Conservation (phyloP, 2,888 invertebrate genomes). For the Agrilus cyanescens region DNA sequence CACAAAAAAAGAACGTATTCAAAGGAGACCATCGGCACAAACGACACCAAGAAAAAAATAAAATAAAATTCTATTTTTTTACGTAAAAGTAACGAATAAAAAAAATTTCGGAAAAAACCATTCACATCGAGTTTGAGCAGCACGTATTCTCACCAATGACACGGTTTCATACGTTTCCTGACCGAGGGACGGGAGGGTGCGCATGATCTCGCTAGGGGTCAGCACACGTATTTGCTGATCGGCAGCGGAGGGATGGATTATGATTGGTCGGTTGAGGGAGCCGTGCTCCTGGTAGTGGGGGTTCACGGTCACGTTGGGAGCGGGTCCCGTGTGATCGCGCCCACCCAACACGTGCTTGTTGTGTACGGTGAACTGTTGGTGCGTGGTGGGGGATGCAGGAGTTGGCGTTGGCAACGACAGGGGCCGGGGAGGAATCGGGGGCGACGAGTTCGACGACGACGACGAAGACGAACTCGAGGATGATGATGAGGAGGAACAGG, state of each 20-base stretch:
- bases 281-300: slow-evolving; percentile 36
- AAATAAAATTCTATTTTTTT: slow-evolving; percentile 12
- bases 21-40: slow-evolving; percentile 3
- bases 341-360: slow-evolving; percentile 34
- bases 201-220: slow-evolving; percentile 83
- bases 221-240: slow-evolving; percentile 82
- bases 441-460: slow-evolving; percentile 20
- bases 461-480: slow-evolving; percentile 15
- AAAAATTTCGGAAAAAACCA: slow-evolving; percentile 10
- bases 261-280: slow-evolving; percentile 14
- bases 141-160: slow-evolving; percentile 31
- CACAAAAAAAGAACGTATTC: slow-evolving; percentile 11
- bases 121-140: slow-evolving; percentile 6
- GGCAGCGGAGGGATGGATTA: slow-evolving; percentile 29
- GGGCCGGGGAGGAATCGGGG: slow-evolving; percentile 15
- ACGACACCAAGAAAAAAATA: slow-evolving; percentile 13
- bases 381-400: slow-evolving; percentile 27
- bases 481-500: slow-evolving; percentile 3
- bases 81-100: slow-evolving; percentile 6
- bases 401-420: slow-evolving; percentile 16
- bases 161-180: slow-evolving; percentile 55
- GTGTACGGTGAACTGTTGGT: slow-evolving; percentile 36
- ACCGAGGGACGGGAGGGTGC: slow-evolving; percentile 76
- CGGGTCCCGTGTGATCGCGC: slow-evolving; percentile 46
- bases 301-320: slow-evolving; percentile 58